Evolutionary conservation across 2,888 invertebrate genomes (phyloP).

Genomic region (Macaria liturata): DNA sequence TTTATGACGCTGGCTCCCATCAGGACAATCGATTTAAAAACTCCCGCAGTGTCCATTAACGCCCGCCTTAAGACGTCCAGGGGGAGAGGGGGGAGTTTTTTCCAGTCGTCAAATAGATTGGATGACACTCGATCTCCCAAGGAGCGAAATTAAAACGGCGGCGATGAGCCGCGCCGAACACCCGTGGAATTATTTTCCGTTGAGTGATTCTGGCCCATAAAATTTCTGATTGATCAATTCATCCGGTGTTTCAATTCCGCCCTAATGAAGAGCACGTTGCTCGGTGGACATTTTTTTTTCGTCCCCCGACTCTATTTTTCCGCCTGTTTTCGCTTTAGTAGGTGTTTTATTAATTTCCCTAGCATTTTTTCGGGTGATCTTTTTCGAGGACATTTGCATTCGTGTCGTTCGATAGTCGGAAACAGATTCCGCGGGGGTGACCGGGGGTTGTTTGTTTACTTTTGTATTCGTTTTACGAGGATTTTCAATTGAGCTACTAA

Average conservation of each 20-base stretch:
- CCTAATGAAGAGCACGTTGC: constrained; percentile 78
- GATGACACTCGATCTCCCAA: constrained; percentile 83
- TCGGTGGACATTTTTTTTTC: constrained; percentile 63
- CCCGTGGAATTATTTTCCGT: constrained; percentile 80
- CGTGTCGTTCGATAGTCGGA: constrained; percentile 57
- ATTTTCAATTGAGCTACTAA: too few species aligned
- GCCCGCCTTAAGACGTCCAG: constrained; percentile 55
- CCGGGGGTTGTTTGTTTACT: constrained; percentile 30
- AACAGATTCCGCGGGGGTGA: constrained; percentile 53
- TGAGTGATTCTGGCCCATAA: constrained; percentile 82
- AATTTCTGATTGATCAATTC: constrained; percentile 83
- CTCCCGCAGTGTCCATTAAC: constrained; percentile 69
- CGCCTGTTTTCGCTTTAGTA: constrained; percentile 78
- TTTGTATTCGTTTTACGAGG: neutral
- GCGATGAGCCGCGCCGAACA: constrained; percentile 78
- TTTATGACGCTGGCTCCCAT: constrained; percentile 39
- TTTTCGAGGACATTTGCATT: constrained; percentile 42
- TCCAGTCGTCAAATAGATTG: constrained; percentile 79
- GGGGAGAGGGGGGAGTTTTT: constrained; percentile 54
- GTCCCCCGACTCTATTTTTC: constrained; percentile 72
- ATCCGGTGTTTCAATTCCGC: constrained; percentile 75
- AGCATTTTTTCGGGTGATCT: constrained; percentile 42
- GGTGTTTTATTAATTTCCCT: constrained; percentile 77
- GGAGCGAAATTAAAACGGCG: constrained; percentile 81
- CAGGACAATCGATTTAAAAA: constrained; percentile 53